Conservation (phyloP, 2,888 invertebrate genomes). For the Tanypteryx hageni region DNA sequence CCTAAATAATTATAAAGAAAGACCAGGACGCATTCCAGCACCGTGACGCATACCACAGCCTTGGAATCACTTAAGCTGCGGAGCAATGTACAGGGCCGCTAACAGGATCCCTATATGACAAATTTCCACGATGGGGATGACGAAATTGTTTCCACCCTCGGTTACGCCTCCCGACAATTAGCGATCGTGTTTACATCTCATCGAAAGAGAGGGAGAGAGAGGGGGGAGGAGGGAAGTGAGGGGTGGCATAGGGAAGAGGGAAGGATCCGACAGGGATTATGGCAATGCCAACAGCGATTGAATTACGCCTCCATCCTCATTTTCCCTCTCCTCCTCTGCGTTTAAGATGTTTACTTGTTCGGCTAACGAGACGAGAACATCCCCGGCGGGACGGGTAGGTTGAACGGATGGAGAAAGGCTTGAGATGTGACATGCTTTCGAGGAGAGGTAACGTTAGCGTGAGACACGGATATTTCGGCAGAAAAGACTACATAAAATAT, state of each 20-base stretch:
- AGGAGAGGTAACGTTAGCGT: too few relatives aligned
- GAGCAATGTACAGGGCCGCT: not conserved
- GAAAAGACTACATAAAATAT: too few relatives aligned
- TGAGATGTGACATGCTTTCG: too few relatives aligned
- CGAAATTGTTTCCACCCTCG: not conserved
- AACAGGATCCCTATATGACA: not conserved
- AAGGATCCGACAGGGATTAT: not conserved
- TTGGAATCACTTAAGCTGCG: too few relatives aligned
- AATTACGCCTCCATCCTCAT: not conserved
- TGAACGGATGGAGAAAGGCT: too few relatives aligned
- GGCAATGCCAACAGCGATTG: not conserved
- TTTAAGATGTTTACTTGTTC: constrained; percentile 10
- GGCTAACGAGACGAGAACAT: not conserved
- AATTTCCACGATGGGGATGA: not conserved
- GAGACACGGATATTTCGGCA: too few relatives aligned
- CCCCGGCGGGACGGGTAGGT: too few relatives aligned
- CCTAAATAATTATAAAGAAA: too few relatives aligned
- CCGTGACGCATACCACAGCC: too few relatives aligned
- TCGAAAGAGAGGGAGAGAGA: not conserved
- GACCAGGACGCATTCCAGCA: too few relatives aligned
- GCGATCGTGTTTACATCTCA: constrained; percentile 6
- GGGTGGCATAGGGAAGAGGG: too few relatives aligned
- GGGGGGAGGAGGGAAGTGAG: too few relatives aligned
- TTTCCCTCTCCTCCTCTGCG: not conserved
- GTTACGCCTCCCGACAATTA: not conserved